Evolutionary conservation across 2,888 invertebrate genomes (phyloP).

Genomic region (Troides aeacus): DNA sequence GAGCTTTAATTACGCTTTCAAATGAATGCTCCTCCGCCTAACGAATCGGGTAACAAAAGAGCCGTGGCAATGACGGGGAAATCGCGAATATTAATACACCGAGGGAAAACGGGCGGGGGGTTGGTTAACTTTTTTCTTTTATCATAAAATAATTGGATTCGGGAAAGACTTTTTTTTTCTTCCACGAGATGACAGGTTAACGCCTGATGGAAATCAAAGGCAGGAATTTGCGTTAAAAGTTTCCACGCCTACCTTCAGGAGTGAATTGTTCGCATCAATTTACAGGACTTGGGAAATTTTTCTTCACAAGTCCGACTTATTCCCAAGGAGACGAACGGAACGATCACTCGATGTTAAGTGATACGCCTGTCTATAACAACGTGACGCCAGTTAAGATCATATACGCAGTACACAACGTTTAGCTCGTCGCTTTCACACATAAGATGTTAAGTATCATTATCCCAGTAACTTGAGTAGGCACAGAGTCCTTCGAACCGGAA

Average conservation of each 20-base stretch:
- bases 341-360: too few species aligned
- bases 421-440: too few species aligned
- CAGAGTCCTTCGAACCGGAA: too few species aligned
- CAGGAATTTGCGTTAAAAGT: conserved; percentile 24
- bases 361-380: too few species aligned
- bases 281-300: conserved; percentile 26
- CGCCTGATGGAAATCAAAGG: conserved; percentile 24
- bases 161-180: conserved; percentile 9
- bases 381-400: too few species aligned
- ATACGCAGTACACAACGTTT: too few species aligned
- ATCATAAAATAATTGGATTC: conserved; percentile 23
- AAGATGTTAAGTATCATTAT: too few species aligned
- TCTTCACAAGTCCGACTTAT: conserved; percentile 19
- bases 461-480: too few species aligned
- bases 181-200: conserved; percentile 1
- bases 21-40: conserved; percentile 2
- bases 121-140: conserved; percentile 23
- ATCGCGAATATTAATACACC: conserved; percentile 19
- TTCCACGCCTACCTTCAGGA: conserved; percentile 1
- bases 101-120: not conserved
- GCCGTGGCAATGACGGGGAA: not conserved
- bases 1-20: not conserved
- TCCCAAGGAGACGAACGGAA: conserved; percentile 7
- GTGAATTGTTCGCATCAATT: conserved; percentile 26
- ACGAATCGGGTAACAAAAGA: conserved; percentile 4